Base-by-base conservation (phyloP, 30 jellyfish, hydroid and myxozoan species). In the Chironex yamaguchii region DNA sequence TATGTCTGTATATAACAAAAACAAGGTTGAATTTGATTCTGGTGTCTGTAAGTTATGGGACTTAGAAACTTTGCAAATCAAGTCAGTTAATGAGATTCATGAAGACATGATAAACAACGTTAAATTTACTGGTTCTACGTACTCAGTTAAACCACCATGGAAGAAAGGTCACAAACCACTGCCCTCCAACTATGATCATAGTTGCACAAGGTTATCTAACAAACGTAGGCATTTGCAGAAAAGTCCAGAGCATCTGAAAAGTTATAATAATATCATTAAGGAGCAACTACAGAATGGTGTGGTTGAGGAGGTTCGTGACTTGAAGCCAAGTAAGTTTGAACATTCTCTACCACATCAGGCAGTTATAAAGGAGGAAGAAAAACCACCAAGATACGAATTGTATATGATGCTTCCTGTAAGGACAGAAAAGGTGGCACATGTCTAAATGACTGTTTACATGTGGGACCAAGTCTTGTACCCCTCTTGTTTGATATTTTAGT, bases 121-220 rank as follows among this genome's bases (percentile, higher is more conserved):
- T 1, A 27, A 20, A 67, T 29, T 22, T 29, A 67, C 53, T 22
- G 89, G 66, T 33, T 52, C 35, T 23, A 82, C 53, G 72, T 50
- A 84, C 24, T 6, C 71, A 17, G 71, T 0, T 29, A 21, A 29
- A 6, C 36, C 68, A 23, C 91, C 91, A 20, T 81, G 91, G 91
- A 81, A 81, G 51, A 77, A 65, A 27, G 91, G 91, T 34, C 49
- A 36, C 27, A 12, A 31, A 90, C 85, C 54, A 11, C 73, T 85
- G 51, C 52, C 31, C 2, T 22, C 49, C 30, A 85, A 85, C 73
- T 29, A 74, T 20, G 13, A 71, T 13, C 24, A 3, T n/a, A 75
- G 92, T 21, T 17, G 54, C 23, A 85, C 65, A 6, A 14, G 92
- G 33, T 48, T 84, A n/a, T n/a, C n/a, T n/a, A n/a, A n/a, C n/a